Base-by-base conservation (phyloP, 2,888 invertebrate genomes). In the Drosophila austrosaltans region DNA sequence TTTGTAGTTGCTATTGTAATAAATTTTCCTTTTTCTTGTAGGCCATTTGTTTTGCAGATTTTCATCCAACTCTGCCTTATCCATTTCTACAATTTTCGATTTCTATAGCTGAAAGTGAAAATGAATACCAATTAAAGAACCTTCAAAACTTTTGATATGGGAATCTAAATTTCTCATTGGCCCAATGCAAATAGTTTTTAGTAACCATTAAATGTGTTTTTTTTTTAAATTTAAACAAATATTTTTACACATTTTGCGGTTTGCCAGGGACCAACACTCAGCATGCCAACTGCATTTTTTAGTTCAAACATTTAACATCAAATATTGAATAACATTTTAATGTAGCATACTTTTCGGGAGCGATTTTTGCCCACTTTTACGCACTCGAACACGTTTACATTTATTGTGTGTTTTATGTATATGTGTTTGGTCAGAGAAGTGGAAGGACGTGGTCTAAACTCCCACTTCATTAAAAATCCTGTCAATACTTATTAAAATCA, bases 401-500 rank as follows among this genome's bases (percentile, higher is more conserved):
- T 40, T 32, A 56, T 65, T 57, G 20, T 69, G 69, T 54, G 53
- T 7, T 25, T 25, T 44, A 22, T 25, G 20, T 58, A 4, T 36
- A 36, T 36, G 36, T 28, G 30, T 20, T 20, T 20, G 7, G 28
- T 12, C n/a, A 4, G 25, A 16, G 3, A 25, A 12, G 25, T 54
- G 28, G 25, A 42, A 36, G 16, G 16, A 30, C 28, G 7, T 25
- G 28, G 56, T 25, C 53, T 53, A 42, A 48, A 69, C 22, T 25
- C 58, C 70, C 56, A 58, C 66, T 79, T 82, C 79, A 87, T 85
- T 85, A 82, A 82, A 82, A 87, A 81, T 78, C 71, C 84, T 87
- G 88, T 85, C 84, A 87, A 87, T 85, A 85, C 82, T 79, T 87
- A 85, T 87, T 86, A 87, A 79, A 80, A 77, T 86, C 88, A 82